Base-by-base conservation (phyloP, 2,888 invertebrate species). In the Chloroclysta siterata region DNA sequence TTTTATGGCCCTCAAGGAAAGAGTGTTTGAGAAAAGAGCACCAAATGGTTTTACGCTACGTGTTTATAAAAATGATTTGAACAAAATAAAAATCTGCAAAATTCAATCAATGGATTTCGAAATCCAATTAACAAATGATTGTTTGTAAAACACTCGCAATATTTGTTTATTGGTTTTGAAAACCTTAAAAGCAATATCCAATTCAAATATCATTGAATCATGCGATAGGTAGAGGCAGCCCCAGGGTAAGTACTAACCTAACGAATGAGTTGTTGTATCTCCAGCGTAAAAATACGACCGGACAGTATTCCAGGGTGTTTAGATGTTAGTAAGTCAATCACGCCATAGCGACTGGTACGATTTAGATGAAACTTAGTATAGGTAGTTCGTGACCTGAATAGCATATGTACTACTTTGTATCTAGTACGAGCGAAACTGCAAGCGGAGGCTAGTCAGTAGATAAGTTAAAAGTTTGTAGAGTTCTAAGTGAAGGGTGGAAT, bases 1-100 rank as follows among this genome's bases (percentile, higher is more conserved):
- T 65, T 65, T 65, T 61, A 62, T 61, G 61, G 55, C 61, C 33
- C 54, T 65, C 58, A 51, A 61, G 54, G 54, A 61, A 61, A 65
- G 41, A 54, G 29, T 48, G 8, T 57, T 60, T 50, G 36, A 36
- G 29, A 55, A 52, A 42, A 53, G 46, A 39, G 39, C 42, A 42
- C 29, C 53, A 41, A 51, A 44, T 53, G 36, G 50, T 36, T 44
- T 2, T 58, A 36, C n/a, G 53, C 36, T 39, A 8, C 36, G 3
- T 11, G 36, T 39, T 39, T n/a, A 29, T 55, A 52, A 55, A 61
- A 46, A 29, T 56, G 15, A 53, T 53, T 53, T 50, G 17, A 10
- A 33, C 8, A 14, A 36, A 10, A 53, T 41, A n/a, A n/a, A n/a
- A 17, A 17, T 5, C 22, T 33, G 41, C 1, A 10, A 41, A 53